Conservation (phyloP, 2,888 invertebrate genomes). For the Aphodius granarius region DNA sequence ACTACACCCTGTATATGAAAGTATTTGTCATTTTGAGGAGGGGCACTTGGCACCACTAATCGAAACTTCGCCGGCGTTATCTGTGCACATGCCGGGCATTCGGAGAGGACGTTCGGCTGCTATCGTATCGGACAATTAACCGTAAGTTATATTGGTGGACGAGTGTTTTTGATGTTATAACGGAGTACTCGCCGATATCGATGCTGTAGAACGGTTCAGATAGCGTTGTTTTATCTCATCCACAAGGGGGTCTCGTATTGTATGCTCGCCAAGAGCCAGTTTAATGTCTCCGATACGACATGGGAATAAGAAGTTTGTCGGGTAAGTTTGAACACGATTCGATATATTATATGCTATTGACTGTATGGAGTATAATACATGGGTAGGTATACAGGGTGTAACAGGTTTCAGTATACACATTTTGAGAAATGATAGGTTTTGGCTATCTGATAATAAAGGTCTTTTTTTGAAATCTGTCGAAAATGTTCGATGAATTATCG, state of each 20-base stretch:
- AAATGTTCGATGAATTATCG: too few species aligned
- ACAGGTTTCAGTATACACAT: too few species aligned
- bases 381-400: too few species aligned
- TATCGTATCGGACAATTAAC: constrained; percentile 10
- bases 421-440: too few species aligned
- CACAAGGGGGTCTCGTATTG: not conserved
- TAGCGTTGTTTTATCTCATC: not conserved
- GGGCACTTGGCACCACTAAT: not conserved
- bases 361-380: too few species aligned
- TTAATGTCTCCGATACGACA: not conserved
- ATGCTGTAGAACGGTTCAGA: not conserved
- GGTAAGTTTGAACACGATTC: not conserved
- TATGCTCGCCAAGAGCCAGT: not conserved
- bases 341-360: not conserved
- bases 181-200: not conserved
- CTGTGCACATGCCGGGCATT: not conserved
- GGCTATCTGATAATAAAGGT: too few species aligned
- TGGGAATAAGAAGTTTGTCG: not conserved
- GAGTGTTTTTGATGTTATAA: constrained; percentile 14
- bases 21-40: too few species aligned
- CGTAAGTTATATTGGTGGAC: constrained; percentile 2
- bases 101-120: not conserved
- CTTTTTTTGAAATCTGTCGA: too few species aligned
- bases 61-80: not conserved
- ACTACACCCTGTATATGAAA: too few species aligned